Percentiles rank a stretch among this genome's conserved stretches.
Evolutionary conservation across 2,888 invertebrate genomes (phyloP).

Genomic region (Achlya flavicornis): DNA sequence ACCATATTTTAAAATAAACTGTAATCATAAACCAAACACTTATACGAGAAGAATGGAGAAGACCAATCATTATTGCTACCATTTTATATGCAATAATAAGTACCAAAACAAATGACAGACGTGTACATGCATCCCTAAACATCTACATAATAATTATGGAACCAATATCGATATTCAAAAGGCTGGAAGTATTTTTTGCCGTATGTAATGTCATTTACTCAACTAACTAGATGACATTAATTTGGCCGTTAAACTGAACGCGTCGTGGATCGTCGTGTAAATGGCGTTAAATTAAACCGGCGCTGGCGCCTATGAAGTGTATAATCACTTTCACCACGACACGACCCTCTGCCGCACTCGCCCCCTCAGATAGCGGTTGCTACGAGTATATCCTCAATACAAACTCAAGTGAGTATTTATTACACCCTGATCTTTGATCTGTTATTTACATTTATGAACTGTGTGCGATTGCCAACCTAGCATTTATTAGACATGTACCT

Average conservation of each 20-base stretch:
- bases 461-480: neutral
- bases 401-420: neutral
- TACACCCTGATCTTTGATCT: neutral
- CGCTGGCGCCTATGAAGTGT: constrained; percentile 43
- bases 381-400: neutral
- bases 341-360: constrained; percentile 20
- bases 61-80: too few species aligned
- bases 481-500: neutral
- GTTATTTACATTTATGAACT: neutral
- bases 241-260: constrained; percentile 50
- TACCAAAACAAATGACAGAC: too few species aligned
- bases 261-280: constrained; percentile 40
- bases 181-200: neutral
- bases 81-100: too few species aligned
- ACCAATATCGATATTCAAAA: neutral
- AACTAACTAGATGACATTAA: constrained; percentile 48
- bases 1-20: too few species aligned
- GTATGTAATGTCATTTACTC: constrained; percentile 15
- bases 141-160: neutral
- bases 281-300: constrained; percentile 61
- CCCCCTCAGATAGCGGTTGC: neutral
- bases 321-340: constrained; percentile 45
- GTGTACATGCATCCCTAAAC: neutral
- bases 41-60: too few species aligned
- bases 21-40: too few species aligned